Conservation (phyloP, 2,113 vertebrate species). For the Sander vitreus region DNA sequence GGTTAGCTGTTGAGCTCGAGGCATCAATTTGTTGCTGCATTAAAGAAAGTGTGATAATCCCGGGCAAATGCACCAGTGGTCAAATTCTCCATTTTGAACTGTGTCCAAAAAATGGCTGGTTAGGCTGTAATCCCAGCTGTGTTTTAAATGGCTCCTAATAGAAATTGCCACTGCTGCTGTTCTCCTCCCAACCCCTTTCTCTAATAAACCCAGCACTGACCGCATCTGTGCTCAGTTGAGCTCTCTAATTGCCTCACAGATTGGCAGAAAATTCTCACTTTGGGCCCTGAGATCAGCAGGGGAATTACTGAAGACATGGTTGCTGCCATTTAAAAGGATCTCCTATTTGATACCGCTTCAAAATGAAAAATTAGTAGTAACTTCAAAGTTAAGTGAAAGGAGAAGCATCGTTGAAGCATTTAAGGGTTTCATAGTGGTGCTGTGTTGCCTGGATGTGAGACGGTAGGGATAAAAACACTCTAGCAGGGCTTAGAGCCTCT, state of each 20-base stretch:
- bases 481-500: background rate
- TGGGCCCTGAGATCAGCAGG: background rate
- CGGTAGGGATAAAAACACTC: background rate
- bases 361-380: no score
- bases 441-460: background rate
- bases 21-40: background rate
- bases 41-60: background rate
- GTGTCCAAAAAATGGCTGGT: constrained; percentile 1
- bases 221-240: constrained; percentile 21
- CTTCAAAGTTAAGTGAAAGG: background rate
- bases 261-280: constrained; percentile 36
- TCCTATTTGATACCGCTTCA: constrained; percentile 4
- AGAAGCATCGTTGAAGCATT: background rate
- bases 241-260: constrained; percentile 47
- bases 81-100: constrained; percentile 11
- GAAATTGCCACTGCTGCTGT: background rate
- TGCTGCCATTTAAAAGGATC: constrained; percentile 3
- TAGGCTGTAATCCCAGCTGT: background rate
- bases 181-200: constrained; percentile 3
- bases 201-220: constrained; percentile 11
- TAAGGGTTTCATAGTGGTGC: constrained; percentile 1
- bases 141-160: constrained; percentile 1
- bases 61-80: background rate
- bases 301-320: constrained; percentile 4
- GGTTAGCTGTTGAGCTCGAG: background rate